These are phyloP conservation scores for Bombus difficillimus DNA, from an alignment of 1,140 invertebrate species.

Conservation along the genomic window DNA sequence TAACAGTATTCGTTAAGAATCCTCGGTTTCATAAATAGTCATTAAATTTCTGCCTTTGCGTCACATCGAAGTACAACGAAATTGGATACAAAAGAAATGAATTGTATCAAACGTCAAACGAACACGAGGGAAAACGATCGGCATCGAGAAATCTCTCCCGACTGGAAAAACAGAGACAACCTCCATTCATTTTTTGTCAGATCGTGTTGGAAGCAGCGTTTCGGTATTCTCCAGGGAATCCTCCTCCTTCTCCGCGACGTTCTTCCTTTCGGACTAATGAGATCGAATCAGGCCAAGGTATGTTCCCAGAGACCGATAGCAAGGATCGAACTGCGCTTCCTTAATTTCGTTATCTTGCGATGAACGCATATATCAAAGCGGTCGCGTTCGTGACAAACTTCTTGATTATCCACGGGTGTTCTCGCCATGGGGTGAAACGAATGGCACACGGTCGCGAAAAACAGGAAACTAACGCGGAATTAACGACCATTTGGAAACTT, in stretches of 20 bases:
- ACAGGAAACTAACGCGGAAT: neutral
- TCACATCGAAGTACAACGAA: neutral
- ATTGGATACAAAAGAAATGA: neutral
- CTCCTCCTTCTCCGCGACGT: neutral
- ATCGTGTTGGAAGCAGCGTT: neutral
- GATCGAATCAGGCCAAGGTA: constrained; percentile 46
- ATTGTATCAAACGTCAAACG: neutral
- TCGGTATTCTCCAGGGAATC: constrained; percentile 40
- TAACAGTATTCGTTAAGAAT: no score
- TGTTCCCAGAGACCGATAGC: constrained; percentile 28
- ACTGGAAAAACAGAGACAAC: neutral
- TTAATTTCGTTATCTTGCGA: constrained; percentile 43
- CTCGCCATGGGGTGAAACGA: neutral
- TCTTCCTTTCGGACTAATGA: constrained; percentile 42
- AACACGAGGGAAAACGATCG: neutral
- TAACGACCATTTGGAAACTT: constrained; percentile 1
- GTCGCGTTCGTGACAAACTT: constrained; percentile 43
- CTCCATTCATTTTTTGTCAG: no score
- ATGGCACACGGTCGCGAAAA: constrained; percentile 14
- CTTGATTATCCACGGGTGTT: constrained; percentile 29
- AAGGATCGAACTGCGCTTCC: constrained; percentile 7
- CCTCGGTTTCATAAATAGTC: no score
- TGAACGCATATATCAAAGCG: constrained; percentile 11
- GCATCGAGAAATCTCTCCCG: neutral
- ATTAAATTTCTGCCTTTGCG: no score